Evolutionary conservation across 2,113 vertebrate genomes (phyloP), one percentile per base, ranked within the genome.

Genomic region (Ceratotherium simum): DNA sequence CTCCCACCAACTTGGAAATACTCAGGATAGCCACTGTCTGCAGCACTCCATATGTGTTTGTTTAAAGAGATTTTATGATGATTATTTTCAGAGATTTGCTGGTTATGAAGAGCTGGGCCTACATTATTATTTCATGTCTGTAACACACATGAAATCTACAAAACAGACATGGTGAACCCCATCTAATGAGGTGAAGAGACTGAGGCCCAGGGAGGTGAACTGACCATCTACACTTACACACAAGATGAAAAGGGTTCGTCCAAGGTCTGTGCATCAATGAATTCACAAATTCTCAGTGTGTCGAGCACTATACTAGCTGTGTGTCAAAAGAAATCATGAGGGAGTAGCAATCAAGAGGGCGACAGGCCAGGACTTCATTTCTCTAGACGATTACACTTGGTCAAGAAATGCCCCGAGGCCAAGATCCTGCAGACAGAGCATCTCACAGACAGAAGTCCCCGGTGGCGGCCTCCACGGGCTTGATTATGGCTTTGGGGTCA

Each of bases 401-500:
- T 36, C 70, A 25, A 12, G 42, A 65, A 33, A 56, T 1, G 6
- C n/a, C 27, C 23, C 9, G 13, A 29, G 70, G 23, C 21, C 54
- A 1, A 6, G 6, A 33, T 31, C 11, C 65, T 0, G 8, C 0
- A 1, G 1, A 31, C 33, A 6, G 18, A 72, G 39, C 33, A 0
- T 36, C 23, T 33, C 33, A 2, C 23, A n/a, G 62, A 25, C 42
- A 5, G 27, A 33, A 46, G 60, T 20, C 51, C 51, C 0, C 0
- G 46, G 42, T 0, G 16, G n/a, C 3, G 31, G 91, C 70, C 69
- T 29, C 64, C 17, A 20, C 21, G 0, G 10, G 54, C 54, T 42
- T 29, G 46, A 0, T 2, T 2, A 1, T 0, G 17, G 33, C 79
- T 36, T 0, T 16, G 54, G 39, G n/a, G 67, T n/a, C 62, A 46